These are phyloP conservation scores for Anthrax anthrax DNA, from an alignment of 2,888 invertebrate genomes.

Conservation along the genomic window DNA sequence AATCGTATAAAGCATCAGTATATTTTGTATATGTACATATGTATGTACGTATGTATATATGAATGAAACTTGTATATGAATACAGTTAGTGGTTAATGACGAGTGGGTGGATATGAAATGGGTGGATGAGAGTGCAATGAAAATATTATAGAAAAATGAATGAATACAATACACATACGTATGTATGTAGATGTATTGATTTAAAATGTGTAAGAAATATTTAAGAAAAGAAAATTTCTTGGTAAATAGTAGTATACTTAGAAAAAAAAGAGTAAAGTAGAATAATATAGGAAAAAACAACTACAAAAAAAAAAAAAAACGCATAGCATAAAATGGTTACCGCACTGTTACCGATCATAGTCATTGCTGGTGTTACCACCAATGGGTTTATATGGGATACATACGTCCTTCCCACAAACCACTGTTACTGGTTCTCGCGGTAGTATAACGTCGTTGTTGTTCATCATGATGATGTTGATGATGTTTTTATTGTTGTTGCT, in stretches of 20 bases:
- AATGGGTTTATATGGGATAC: slow-evolving; percentile 9
- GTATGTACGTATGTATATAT: neutral
- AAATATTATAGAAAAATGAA: too few species aligned
- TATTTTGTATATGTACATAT: neutral
- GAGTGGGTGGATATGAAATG: neutral
- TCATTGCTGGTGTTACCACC: neutral
- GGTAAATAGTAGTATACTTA: too few species aligned
- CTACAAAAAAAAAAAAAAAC: too few species aligned
- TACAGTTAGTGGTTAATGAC: neutral
- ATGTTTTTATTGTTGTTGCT: neutral
- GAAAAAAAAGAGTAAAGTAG: too few species aligned
- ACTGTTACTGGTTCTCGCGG: slow-evolving; percentile 36
- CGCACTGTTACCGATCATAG: neutral
- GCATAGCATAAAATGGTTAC: neutral
- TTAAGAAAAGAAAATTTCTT: neutral
- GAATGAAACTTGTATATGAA: too few species aligned
- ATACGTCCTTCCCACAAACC: slow-evolving; percentile 25
- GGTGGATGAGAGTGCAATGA: neutral
- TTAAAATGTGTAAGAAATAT: neutral
- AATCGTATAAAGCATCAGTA: neutral
- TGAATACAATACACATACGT: too few species aligned
- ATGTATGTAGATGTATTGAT: too few species aligned
- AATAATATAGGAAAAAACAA: too few species aligned
- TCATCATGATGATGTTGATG: slow-evolving; percentile 13
- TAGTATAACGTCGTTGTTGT: slow-evolving; percentile 19